These are phyloP conservation scores for Cyprinodon brontotheroides DNA, from an alignment of 2,113 vertebrate genomes.

Conservation along the genomic window DNA sequence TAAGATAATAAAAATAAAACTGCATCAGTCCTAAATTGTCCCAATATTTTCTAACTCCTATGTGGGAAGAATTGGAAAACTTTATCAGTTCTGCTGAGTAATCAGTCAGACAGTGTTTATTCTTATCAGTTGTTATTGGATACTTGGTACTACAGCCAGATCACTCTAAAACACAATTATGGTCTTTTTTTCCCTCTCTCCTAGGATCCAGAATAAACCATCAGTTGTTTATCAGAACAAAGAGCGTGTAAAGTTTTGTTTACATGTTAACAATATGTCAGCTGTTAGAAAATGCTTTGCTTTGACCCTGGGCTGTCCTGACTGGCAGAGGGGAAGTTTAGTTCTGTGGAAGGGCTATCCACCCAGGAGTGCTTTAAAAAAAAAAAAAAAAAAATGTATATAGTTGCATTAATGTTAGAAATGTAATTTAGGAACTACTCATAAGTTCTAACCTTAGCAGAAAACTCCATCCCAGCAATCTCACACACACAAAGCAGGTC, in stretches of 20 bases:
- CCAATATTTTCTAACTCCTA: background rate
- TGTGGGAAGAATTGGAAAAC: background rate
- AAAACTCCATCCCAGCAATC: constrained; percentile 30
- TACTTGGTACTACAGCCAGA: background rate
- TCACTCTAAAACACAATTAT: constrained; percentile 17
- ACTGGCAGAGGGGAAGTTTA: constrained; percentile 12
- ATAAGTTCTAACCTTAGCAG: constrained; percentile 33
- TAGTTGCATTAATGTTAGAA: constrained; percentile 8
- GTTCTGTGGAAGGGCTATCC: background rate
- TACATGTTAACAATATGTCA: constrained; percentile 49
- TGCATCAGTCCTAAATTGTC: background rate
- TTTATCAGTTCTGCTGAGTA: background rate
- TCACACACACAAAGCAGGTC: constrained; percentile 36
- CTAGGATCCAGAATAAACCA: constrained; percentile 58
- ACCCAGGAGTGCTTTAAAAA: constrained; percentile 1
- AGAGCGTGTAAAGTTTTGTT: constrained; percentile 49
- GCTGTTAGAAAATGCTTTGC: constrained; percentile 21
- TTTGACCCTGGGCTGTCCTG: constrained; percentile 11
- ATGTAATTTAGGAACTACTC: constrained; percentile 18
- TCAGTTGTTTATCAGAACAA: constrained; percentile 61
- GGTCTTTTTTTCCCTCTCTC: constrained; percentile 42
- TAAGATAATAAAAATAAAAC: background rate
- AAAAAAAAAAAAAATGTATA: background rate
- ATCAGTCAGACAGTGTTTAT: background rate
- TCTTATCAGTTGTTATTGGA: constrained; percentile 7